These are phyloP conservation scores for Zeugodacus cucurbitae DNA, from an alignment of 1,140 invertebrate species.

Conservation along the genomic window DNA sequence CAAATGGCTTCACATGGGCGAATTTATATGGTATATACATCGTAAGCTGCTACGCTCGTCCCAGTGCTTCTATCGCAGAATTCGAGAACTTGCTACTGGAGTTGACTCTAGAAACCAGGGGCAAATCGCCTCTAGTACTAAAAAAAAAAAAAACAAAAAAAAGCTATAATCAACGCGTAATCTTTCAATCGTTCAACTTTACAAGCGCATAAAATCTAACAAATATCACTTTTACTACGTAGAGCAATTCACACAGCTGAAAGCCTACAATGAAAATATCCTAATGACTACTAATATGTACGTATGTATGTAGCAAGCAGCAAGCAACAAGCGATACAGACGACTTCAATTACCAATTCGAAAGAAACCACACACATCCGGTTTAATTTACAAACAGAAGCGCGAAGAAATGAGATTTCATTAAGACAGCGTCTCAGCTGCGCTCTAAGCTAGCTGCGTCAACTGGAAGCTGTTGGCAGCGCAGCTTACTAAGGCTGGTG, in stretches of 20 bases:
- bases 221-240: not conserved
- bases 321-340: not conserved
- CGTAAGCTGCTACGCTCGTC: no score
- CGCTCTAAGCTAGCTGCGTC: not conserved
- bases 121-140: no score
- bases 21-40: no score
- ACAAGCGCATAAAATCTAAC: conserved; percentile 35
- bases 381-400: conserved; percentile 44
- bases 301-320: not conserved
- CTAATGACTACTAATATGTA: conserved; percentile 16
- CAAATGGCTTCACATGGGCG: no score
- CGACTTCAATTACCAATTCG: conserved; percentile 7
- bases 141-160: no score
- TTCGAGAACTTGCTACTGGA: no score
- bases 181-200: conserved; percentile 30
- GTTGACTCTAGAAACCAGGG: no score
- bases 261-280: not conserved
- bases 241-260: not conserved
- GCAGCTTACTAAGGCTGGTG: not conserved
- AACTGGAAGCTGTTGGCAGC: not conserved
- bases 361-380: conserved; percentile 41
- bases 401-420: conserved; percentile 23
- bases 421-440: not conserved
- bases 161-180: conserved; percentile 10
- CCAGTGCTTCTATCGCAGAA: no score